Conservation (phyloP, 2,797 vertebrate genomes). For the Phalanger gymnotis region DNA sequence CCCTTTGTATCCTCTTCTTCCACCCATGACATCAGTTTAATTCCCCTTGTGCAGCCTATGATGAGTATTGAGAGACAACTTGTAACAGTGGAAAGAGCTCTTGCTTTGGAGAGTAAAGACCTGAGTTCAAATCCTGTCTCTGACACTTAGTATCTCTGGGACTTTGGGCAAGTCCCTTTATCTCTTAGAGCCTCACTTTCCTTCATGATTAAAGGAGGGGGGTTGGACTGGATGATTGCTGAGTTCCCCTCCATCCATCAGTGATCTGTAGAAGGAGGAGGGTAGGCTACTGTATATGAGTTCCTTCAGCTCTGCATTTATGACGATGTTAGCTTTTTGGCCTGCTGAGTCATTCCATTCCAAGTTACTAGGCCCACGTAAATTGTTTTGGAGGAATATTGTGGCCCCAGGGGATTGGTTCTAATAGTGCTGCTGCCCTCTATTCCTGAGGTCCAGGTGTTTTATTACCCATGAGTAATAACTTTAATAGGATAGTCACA, state of each 20-base stretch:
- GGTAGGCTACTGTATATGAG: background rate
- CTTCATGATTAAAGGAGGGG: background rate
- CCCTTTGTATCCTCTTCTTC: background rate
- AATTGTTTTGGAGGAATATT: background rate
- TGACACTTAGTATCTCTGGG: background rate
- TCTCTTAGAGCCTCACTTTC: background rate
- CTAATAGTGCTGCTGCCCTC: background rate
- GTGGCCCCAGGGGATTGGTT: background rate
- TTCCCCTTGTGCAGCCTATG: background rate
- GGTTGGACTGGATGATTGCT: background rate
- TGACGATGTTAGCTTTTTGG: background rate
- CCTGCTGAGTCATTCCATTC: background rate
- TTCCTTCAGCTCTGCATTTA: background rate
- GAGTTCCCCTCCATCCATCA: background rate
- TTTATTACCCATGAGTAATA: slow-evolving; percentile 13
- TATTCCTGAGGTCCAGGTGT: background rate
- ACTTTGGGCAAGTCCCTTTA: background rate
- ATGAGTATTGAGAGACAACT: background rate
- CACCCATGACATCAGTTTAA: background rate
- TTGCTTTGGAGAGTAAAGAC: background rate
- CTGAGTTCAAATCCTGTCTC: background rate
- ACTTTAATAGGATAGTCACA: background rate
- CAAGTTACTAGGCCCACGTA: background rate
- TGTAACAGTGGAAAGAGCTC: background rate
- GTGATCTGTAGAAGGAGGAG: background rate